These are phyloP conservation scores for Myxocyprinus asiaticus DNA, from an alignment of 2,113 vertebrate genomes.

Conservation along the genomic window DNA sequence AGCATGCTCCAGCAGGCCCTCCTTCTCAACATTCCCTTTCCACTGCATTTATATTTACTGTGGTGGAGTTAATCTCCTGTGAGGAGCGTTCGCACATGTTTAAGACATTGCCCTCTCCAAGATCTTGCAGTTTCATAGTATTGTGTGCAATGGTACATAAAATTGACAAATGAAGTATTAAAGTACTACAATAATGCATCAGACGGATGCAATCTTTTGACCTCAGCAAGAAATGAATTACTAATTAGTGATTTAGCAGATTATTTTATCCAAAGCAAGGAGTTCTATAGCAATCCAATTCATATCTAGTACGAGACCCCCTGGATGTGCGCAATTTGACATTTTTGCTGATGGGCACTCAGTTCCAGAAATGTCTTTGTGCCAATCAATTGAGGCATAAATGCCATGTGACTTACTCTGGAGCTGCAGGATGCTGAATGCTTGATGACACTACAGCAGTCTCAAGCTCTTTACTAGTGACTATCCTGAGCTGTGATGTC, in stretches of 20 bases:
- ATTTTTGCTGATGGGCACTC: no score
- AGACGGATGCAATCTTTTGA: constrained; percentile 23
- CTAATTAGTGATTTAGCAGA: neutral
- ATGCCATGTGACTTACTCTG: no score
- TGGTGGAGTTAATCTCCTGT: constrained; percentile 50
- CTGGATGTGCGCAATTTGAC: no score
- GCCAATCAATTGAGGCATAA: no score
- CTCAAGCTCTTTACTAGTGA: no score
- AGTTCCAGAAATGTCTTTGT: no score
- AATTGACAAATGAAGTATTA: constrained; percentile 10
- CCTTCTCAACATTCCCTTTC: constrained; percentile 45
- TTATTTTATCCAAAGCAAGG: neutral
- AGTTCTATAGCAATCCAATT: no score
- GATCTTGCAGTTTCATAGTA: constrained; percentile 8
- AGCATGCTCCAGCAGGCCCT: constrained; percentile 51
- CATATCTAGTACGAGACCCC: no score
- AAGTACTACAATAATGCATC: constrained; percentile 3
- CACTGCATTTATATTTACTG: constrained; percentile 49
- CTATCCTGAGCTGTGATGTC: no score
- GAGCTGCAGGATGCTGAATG: no score
- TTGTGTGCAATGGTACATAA: constrained; percentile 10
- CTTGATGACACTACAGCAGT: no score
- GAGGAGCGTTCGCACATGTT: constrained; percentile 50
- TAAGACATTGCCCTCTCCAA: constrained; percentile 39
- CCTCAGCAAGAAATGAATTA: constrained; percentile 21